phyloP scores from a whole-genome alignment of 2,113 vertebrate species.

The Australoheros scitulus region DNA sequence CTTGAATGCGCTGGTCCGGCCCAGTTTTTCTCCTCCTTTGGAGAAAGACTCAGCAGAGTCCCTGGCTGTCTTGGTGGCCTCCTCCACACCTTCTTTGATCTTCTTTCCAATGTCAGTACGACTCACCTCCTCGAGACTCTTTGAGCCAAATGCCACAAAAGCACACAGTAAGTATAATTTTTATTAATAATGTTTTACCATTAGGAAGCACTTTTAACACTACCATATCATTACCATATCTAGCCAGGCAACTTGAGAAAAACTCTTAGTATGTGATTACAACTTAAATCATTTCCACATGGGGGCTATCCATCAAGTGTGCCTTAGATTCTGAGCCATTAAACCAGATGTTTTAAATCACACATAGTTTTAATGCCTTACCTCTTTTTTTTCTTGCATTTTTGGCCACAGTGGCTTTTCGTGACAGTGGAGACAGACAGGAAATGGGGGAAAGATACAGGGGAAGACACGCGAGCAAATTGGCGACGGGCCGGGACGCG shows the following conservation, averaged over 20 bases:
- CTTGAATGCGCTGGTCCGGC: constrained; percentile 86
- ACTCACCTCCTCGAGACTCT: constrained; percentile 90
- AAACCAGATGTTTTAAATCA: too few species aligned
- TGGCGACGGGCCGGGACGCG: too few species aligned
- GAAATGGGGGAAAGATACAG: too few species aligned
- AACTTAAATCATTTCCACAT: neutral
- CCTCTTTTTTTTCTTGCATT: too few species aligned
- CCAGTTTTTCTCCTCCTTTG: constrained; percentile 90
- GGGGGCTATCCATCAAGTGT: neutral
- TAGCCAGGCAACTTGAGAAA: neutral
- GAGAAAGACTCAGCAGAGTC: constrained; percentile 89
- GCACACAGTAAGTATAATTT: neutral
- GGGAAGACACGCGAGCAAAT: too few species aligned
- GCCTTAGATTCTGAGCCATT: neutral
- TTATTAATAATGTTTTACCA: neutral
- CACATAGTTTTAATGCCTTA: constrained; percentile 43
- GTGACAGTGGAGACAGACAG: too few species aligned
- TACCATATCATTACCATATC: neutral
- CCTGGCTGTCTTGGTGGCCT: constrained; percentile 87
- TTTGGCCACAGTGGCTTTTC: too few species aligned
- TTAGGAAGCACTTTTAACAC: neutral
- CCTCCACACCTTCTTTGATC: constrained; percentile 91
- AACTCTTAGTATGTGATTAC: neutral
- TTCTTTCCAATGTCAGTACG: constrained; percentile 90
- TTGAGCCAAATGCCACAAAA: neutral